Evolutionary conservation across 2,797 vertebrate genomes (phyloP).

Genomic region (Pseudochromis fuscus): DNA sequence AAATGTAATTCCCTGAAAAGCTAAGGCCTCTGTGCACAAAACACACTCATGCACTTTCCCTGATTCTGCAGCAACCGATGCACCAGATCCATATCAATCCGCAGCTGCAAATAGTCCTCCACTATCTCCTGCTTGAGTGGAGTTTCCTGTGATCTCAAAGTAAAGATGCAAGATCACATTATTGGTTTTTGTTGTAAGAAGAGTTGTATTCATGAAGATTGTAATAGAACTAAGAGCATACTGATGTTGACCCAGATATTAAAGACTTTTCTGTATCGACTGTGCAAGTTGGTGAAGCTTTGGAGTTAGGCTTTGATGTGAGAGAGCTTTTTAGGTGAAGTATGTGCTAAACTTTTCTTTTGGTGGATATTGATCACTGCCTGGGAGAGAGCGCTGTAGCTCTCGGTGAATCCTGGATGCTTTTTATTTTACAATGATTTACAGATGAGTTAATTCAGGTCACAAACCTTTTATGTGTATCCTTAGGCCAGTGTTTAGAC

Average conservation of each 20-base stretch:
- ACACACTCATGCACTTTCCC: too few relatives aligned
- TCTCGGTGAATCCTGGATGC: constrained; percentile 7
- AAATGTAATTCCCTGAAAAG: too few relatives aligned
- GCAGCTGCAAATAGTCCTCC: too few relatives aligned
- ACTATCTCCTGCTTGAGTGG: too few relatives aligned
- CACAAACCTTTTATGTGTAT: constrained; percentile 31
- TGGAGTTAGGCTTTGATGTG: not conserved
- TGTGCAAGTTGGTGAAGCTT: not conserved
- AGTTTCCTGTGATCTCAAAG: too few relatives aligned
- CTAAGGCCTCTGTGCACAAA: too few relatives aligned
- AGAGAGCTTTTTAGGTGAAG: not conserved
- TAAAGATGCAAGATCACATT: too few relatives aligned
- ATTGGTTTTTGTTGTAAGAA: too few relatives aligned
- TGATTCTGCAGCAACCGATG: too few relatives aligned
- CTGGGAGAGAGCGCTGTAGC: not conserved
- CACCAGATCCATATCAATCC: too few relatives aligned
- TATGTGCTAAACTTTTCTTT: not conserved
- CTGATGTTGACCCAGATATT: not conserved
- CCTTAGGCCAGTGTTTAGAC: constrained; percentile 38
- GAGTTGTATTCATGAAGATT: too few relatives aligned
- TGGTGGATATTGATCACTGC: not conserved
- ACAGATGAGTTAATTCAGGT: constrained; percentile 48
- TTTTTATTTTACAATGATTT: constrained; percentile 25
- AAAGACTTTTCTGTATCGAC: not conserved
- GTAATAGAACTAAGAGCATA: not conserved